A percentile compares a stretch with the other conserved stretches of the same genome.
These are phyloP conservation scores for Coturnix japonica DNA, from an alignment of 2,113 vertebrate species.

Conservation along the genomic window DNA sequence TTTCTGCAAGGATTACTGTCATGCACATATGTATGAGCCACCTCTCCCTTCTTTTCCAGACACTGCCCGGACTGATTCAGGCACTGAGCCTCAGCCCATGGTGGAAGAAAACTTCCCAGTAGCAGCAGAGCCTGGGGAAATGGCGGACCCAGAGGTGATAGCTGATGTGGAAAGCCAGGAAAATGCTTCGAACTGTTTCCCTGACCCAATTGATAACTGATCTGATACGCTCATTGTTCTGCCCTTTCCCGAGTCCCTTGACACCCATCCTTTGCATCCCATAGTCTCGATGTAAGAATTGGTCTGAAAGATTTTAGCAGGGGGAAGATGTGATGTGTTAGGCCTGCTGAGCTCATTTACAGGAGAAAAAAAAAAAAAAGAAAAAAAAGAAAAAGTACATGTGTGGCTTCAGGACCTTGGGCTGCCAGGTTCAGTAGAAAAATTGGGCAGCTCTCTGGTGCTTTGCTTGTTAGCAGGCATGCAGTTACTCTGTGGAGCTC, in stretches of 20 bases:
- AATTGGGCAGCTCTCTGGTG: not conserved
- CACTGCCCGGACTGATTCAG: not conserved
- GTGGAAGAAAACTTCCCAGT: slow-evolving; percentile 16
- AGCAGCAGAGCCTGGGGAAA: not conserved
- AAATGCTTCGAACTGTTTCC: slow-evolving; percentile 31
- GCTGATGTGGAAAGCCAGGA: slow-evolving; percentile 30
- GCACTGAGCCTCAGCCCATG: not conserved
- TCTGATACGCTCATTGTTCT: not conserved
- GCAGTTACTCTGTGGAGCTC: not conserved
- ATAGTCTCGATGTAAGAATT: slow-evolving; percentile 18
- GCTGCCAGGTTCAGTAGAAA: not conserved
- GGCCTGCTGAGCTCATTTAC: not conserved
- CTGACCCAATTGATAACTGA: slow-evolving; percentile 47
- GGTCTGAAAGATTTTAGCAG: not conserved
- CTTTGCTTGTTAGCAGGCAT: not conserved
- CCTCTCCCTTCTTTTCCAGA: slow-evolving; percentile 31
- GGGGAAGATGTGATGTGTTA: not conserved
- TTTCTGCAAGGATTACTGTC: not conserved
- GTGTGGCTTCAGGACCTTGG: not conserved
- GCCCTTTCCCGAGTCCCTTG: not conserved
- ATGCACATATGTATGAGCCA: not conserved
- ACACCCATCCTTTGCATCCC: slow-evolving; percentile 2
- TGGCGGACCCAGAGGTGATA: slow-evolving; percentile 22
- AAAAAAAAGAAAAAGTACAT: not conserved
- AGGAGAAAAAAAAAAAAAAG: not conserved